A percentile compares a stretch with the other conserved stretches of the same genome.
Evolutionary conservation across 2,888 invertebrate genomes (phyloP).

Genomic region (Conchocele bisecta): DNA sequence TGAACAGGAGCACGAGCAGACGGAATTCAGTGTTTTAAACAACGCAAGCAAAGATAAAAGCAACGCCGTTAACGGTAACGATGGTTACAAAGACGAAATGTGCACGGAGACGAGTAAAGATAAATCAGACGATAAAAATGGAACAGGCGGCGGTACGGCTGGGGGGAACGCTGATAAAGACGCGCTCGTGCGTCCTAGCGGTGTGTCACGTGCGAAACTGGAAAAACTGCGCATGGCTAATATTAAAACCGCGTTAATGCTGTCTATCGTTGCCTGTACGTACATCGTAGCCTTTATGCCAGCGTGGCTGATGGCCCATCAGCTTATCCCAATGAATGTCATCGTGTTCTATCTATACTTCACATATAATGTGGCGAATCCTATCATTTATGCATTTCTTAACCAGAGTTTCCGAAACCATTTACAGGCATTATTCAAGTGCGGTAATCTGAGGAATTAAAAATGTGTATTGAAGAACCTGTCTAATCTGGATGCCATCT

Average conservation of each 20-base stretch:
- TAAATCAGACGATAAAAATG: conserved; percentile 26
- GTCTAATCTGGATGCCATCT: too few relatives aligned
- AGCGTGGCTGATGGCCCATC: conserved; percentile 79
- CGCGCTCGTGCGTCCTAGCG: conserved; percentile 38
- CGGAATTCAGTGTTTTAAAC: conserved; percentile 42
- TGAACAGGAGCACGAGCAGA: conserved; percentile 39
- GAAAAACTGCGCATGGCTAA: conserved; percentile 79
- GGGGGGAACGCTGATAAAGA: conserved; percentile 19
- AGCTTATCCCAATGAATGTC: conserved; percentile 70
- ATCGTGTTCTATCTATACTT: conserved; percentile 82
- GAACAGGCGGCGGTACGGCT: conserved; percentile 1
- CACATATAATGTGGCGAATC: conserved; percentile 82
- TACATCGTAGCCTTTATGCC: conserved; percentile 82
- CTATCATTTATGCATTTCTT: conserved; percentile 82
- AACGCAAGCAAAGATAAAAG: conserved; percentile 36
- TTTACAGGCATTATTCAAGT: conserved; percentile 57
- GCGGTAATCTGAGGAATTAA: too few relatives aligned
- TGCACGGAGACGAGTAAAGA: conserved; percentile 34
- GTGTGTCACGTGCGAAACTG: conserved; percentile 64
- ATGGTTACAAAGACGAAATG: conserved; percentile 24
- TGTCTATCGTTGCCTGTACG: conserved; percentile 82
- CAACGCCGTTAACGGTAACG: neutral
- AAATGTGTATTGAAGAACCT: too few relatives aligned
- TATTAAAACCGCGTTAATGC: conserved; percentile 82
- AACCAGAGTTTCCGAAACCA: conserved; percentile 82